A percentile compares a stretch with the other conserved stretches of the same genome.
Evolutionary conservation across 2,797 vertebrate species (phyloP).

Genomic region (Arrhamphus sclerolepis): DNA sequence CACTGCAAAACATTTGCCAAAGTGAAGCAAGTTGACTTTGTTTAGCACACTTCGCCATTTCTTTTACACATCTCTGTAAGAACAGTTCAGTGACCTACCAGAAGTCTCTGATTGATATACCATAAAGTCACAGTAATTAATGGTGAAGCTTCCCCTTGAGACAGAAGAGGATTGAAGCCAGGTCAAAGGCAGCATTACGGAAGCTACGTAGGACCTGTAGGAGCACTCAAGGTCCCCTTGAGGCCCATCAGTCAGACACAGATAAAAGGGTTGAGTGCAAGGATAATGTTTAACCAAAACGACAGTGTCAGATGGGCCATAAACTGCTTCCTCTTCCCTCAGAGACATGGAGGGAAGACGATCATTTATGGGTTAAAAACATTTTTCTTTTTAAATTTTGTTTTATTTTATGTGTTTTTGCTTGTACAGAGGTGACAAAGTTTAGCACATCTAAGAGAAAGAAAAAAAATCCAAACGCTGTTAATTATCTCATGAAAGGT

Average conservation of each 20-base stretch:
- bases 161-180: constrained; percentile 45
- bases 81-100: constrained; percentile 22
- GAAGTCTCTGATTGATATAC: constrained; percentile 71
- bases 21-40: constrained; percentile 33
- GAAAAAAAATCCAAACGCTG: neutral
- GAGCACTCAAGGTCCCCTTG: constrained; percentile 65
- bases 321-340: constrained; percentile 71
- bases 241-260: constrained; percentile 73
- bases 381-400: no score
- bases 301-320: constrained; percentile 56
- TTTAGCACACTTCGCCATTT: constrained; percentile 23
- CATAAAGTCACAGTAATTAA: constrained; percentile 75
- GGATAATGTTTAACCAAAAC: constrained; percentile 68
- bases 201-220: constrained; percentile 60
- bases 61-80: constrained; percentile 29
- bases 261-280: constrained; percentile 76
- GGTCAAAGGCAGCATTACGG: constrained; percentile 64
- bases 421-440: constrained; percentile 9
- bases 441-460: constrained; percentile 26
- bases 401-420: no score
- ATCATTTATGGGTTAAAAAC: constrained; percentile 29
- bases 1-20: constrained; percentile 41
- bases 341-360: constrained; percentile 34
- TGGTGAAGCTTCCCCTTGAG: constrained; percentile 57
- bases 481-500: constrained; percentile 2